Evolutionary conservation across 2,888 invertebrate species (phyloP).

Genomic region (Agrilus cyanescens): DNA sequence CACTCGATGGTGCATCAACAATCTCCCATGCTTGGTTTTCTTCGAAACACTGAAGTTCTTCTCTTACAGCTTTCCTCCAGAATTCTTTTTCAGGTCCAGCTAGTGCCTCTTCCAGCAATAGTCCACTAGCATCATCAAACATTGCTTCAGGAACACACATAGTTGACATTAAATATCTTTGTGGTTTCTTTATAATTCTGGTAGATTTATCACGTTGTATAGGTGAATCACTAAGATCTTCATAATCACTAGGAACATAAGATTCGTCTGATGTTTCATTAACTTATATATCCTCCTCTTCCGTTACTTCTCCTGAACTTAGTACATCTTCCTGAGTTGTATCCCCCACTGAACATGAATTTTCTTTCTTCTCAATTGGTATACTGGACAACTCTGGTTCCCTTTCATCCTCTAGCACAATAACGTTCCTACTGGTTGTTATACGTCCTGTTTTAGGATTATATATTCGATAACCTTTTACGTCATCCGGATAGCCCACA

Average conservation of each 20-base stretch:
- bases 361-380: constrained; percentile 3
- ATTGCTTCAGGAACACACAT: too few species aligned
- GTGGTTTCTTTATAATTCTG: too few species aligned
- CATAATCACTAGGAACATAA: too few species aligned
- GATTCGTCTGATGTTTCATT: too few species aligned
- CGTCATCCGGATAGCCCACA: constrained; percentile 4
- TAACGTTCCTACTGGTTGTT: constrained; percentile 6
- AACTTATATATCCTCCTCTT: too few species aligned
- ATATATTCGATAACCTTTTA: constrained; percentile 9
- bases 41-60: not conserved
- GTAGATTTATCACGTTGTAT: too few species aligned
- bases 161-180: too few species aligned
- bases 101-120: constrained; percentile 3
- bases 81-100: constrained; percentile 1
- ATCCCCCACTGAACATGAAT: constrained; percentile 6
- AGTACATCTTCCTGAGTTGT: not conserved
- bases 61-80: constrained; percentile 1
- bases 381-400: not conserved
- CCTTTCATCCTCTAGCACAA: constrained; percentile 3
- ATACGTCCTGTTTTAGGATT: constrained; percentile 1
- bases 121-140: constrained; percentile 1
- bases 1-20: not conserved
- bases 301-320: too few species aligned
- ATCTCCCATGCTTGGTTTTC: not conserved
- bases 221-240: too few species aligned